These are phyloP conservation scores for Drosophila engyochracea DNA, from an alignment of 2,888 invertebrate genomes.

Conservation along the genomic window DNA sequence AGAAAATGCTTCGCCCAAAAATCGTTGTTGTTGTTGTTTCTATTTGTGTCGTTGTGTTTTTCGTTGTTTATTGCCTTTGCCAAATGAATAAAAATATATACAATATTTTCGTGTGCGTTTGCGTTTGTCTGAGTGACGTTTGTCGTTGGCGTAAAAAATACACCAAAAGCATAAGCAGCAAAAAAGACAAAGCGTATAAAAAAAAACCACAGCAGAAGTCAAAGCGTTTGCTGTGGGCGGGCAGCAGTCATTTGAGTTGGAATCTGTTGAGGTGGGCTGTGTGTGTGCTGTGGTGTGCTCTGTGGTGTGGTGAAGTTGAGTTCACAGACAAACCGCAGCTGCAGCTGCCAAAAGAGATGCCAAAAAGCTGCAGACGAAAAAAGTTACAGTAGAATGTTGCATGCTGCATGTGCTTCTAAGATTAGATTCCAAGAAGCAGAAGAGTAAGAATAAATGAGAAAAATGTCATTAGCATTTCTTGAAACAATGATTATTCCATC, in stretches of 20 bases:
- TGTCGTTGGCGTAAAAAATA: slow-evolving; percentile 71
- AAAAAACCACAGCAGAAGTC: slow-evolving; percentile 46
- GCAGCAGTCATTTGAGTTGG: slow-evolving; percentile 54
- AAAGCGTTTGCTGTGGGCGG: slow-evolving; percentile 60
- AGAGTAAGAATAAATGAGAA: not conserved
- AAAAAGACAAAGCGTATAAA: not conserved
- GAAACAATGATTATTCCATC: not conserved
- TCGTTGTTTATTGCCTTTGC: slow-evolving; percentile 77
- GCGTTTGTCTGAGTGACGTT: slow-evolving; percentile 35
- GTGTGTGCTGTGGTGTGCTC: slow-evolving; percentile 30
- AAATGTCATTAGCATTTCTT: not conserved
- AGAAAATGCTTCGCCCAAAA: slow-evolving; percentile 66
- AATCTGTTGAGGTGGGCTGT: slow-evolving; percentile 44
- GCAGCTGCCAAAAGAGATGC: slow-evolving; percentile 37
- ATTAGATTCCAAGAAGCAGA: not conserved
- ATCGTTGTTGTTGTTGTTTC: slow-evolving; percentile 30
- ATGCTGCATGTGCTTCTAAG: not conserved
- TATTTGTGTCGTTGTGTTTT: slow-evolving; percentile 55
- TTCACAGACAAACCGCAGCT: slow-evolving; percentile 47
- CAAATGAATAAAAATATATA: slow-evolving; percentile 80
- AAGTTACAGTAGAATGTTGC: slow-evolving; percentile 26
- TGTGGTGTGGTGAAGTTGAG: slow-evolving; percentile 44
- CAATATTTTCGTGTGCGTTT: slow-evolving; percentile 62
- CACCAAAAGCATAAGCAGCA: slow-evolving; percentile 22
- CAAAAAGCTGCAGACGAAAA: slow-evolving; percentile 33